Evolutionary conservation across 1,140 invertebrate genomes (phyloP).

Genomic region (Pseudoatta argentina): DNA sequence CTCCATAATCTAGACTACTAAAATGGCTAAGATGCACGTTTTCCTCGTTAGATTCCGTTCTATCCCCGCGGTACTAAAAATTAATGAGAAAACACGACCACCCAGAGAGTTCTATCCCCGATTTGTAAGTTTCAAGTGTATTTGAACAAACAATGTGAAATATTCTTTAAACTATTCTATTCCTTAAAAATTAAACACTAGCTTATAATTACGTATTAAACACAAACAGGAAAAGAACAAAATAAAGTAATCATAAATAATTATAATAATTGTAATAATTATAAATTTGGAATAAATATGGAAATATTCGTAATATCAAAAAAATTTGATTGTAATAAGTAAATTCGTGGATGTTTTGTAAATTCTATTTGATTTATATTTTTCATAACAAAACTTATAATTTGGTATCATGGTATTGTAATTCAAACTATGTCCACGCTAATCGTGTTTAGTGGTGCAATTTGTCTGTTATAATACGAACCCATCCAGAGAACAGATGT

Average conservation of each 20-base stretch:
- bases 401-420: too few relatives aligned
- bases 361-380: conserved; percentile 1
- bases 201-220: not conserved
- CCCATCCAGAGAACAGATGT: conserved; percentile 9
- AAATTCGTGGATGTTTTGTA: not conserved
- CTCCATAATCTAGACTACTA: conserved; percentile 50
- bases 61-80: conserved; percentile 51
- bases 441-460: not conserved
- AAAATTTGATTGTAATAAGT: not conserved
- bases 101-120: not conserved
- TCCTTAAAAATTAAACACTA: not conserved
- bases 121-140: conserved; percentile 8
- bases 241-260: too few relatives aligned
- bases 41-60: not conserved
- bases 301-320: not conserved
- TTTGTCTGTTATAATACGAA: not conserved
- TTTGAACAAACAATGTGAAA: not conserved
- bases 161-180: not conserved
- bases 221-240: not conserved
- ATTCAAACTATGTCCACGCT: not conserved
- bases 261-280: not conserved
- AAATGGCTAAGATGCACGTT: conserved; percentile 55
- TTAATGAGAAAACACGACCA: conserved; percentile 24
- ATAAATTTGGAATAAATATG: not conserved
- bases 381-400: too few relatives aligned